phyloP scores from a whole-genome alignment of 2,113 vertebrate species.

The Leucoraja erinaceus region DNA sequence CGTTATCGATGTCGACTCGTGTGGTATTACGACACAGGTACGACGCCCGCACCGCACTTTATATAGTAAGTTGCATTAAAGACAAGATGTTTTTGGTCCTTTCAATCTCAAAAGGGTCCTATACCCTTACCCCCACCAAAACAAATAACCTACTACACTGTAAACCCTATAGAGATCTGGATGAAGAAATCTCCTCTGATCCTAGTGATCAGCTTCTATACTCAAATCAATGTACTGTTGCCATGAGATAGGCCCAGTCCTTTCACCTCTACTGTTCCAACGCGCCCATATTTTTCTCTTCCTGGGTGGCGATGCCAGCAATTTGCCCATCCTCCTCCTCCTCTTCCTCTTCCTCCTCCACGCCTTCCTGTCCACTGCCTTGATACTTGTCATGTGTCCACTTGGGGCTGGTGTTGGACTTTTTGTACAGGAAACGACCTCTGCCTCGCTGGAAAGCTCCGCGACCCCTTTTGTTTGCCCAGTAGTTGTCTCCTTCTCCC shows the following conservation, averaged over 20 bases:
- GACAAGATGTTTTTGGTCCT: slow-evolving; percentile 38
- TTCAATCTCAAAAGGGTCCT: slow-evolving; percentile 26
- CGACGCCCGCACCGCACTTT: not conserved
- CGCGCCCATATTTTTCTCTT: not conserved
- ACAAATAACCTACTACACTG: slow-evolving; percentile 27
- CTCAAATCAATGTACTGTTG: not conserved
- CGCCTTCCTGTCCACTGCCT: slow-evolving; percentile 67
- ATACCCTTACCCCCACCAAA: slow-evolving; percentile 20
- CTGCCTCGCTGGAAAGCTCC: slow-evolving; percentile 67
- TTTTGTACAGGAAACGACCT: slow-evolving; percentile 84
- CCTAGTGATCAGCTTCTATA: slow-evolving; percentile 25
- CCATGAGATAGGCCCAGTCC: not conserved
- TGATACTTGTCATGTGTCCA: slow-evolving; percentile 88
- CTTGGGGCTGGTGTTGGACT: slow-evolving; percentile 66
- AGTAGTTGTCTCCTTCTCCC: slow-evolving; percentile 69
- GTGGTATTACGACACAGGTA: not conserved
- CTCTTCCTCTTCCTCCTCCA: slow-evolving; percentile 62
- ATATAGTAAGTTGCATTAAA: slow-evolving; percentile 29
- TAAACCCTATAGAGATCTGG: slow-evolving; percentile 30
- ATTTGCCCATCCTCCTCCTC: slow-evolving; percentile 65
- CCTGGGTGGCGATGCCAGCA: slow-evolving; percentile 50
- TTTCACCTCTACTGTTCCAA: slow-evolving; percentile 53
- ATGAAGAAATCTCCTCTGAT: slow-evolving; percentile 27
- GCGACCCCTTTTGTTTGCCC: slow-evolving; percentile 65
- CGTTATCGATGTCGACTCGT: not conserved